Base-by-base conservation (phyloP, 37 sponge, comb jelly and placozoan species). In the Spongia lamella region DNA sequence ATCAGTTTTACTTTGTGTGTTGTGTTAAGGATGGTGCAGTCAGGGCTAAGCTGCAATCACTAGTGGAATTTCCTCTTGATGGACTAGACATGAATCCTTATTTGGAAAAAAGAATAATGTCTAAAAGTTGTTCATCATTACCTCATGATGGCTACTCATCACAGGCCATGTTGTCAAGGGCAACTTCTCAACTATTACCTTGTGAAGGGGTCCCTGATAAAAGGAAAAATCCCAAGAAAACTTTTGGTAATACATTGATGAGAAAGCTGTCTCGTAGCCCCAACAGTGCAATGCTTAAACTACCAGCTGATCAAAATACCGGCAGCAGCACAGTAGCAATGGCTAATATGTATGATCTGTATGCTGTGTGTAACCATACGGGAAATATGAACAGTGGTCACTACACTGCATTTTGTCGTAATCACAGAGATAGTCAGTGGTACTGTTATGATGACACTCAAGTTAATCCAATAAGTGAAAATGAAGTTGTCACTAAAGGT, bases 351-450 rank as follows among this genome's bases (percentile, higher is more conserved):
- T 95, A 96, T 36, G 93, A 89, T 60, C 66, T 96, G 27, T 96
- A 86, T 65, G 94, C 91, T 15, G 88, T 96, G 49, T 84, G 91
- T 68, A 93, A 96, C 75, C 96, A 96, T 63, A 38, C 56, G 14
- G 96, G 96, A 0, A 77, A 61, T 59, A 78, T 96, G 90, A 84
- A 27, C 30, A 50, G 82, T 3, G 96, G 96, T 0, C 96, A 96
- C 84, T 96, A 96, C 74, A 93, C 85, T 11, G 90, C 96, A 24
- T 80, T 56, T 55, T 96, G 96, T 52, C 61, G 59, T 43, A 89
- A 83, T 36, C 90, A 90, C 1, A 67, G 64, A 16, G 78, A 77
- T 33, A 63, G 74, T 0, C 39, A 70, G 26, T 96, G 96, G 96
- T 89, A 89, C 69, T 31, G 32, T 21, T 85, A 67, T 43, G 94